Conservation (phyloP, 2,888 invertebrate genomes). For the Polyploca ridens region DNA sequence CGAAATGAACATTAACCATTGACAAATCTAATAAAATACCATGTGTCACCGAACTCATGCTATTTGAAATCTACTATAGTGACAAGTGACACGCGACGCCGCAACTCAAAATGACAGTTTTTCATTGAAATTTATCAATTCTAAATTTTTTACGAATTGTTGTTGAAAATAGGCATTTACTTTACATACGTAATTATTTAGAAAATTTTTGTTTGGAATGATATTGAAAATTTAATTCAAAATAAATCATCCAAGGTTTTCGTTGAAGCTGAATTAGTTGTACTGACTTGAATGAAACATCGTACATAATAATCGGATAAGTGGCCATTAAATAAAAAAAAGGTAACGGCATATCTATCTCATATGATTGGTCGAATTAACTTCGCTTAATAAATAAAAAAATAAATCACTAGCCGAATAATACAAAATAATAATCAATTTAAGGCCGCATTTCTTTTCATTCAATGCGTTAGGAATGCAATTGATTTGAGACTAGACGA, state of each 20-base stretch:
- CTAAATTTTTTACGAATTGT: too few species aligned
- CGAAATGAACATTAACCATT: too few species aligned
- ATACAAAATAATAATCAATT: slow-evolving; percentile 14
- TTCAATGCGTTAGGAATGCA: slow-evolving; percentile 25
- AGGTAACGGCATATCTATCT: not conserved
- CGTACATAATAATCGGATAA: too few species aligned
- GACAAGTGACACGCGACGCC: too few species aligned
- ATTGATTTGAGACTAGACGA: slow-evolving; percentile 29
- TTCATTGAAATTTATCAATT: too few species aligned
- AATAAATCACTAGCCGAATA: slow-evolving; percentile 29
- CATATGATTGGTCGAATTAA: not conserved
- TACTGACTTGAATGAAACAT: too few species aligned
- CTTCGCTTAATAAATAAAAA: not conserved
- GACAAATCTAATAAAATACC: too few species aligned
- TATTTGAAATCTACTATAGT: too few species aligned
- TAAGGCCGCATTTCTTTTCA: slow-evolving; percentile 22
- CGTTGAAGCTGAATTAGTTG: not conserved
- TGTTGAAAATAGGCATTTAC: too few species aligned
- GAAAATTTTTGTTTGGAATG: not conserved
- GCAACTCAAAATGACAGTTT: too few species aligned
- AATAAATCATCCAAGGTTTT: not conserved
- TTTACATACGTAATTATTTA: too few species aligned
- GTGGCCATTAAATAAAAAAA: not conserved
- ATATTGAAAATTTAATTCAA: not conserved
- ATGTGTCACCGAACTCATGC: too few species aligned